phyloP scores from a whole-genome alignment of 2,113 vertebrate genomes.

The Tragelaphus buxtoni region DNA sequence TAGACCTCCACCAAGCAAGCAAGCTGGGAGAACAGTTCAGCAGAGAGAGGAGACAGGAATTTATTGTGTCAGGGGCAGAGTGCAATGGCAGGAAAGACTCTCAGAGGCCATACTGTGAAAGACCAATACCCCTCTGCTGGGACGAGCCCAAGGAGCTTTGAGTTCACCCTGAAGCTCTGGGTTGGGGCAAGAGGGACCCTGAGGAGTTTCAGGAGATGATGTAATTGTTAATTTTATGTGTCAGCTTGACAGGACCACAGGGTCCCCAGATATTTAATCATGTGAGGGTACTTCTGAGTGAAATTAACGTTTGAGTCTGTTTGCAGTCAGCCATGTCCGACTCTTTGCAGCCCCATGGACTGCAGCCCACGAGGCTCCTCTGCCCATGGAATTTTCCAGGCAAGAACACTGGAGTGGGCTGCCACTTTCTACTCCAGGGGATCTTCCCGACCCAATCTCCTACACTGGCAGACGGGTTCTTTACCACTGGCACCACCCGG shows the following conservation, averaged over 20 bases:
- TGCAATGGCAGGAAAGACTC: neutral
- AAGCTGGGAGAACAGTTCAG: neutral
- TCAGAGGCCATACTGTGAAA: neutral
- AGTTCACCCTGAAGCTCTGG: neutral
- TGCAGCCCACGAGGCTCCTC: neutral
- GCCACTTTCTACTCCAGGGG: neutral
- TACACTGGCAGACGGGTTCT: neutral
- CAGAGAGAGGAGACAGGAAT: neutral
- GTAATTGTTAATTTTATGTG: neutral
- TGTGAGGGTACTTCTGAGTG: neutral
- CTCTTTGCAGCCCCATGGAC: neutral
- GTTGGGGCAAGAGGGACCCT: neutral
- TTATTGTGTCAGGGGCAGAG: neutral
- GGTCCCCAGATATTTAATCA: neutral
- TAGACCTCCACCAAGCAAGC: neutral
- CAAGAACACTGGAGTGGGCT: neutral
- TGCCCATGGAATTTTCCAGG: neutral
- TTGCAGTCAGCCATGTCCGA: neutral
- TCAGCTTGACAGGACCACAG: neutral
- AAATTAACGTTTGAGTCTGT: neutral
- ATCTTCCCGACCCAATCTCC: neutral
- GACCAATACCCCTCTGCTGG: accelerated
- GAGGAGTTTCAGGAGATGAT: neutral
- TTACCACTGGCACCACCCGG: neutral
- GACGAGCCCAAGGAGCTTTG: neutral